These are phyloP conservation scores for Astyanax mexicanus DNA, from an alignment of 2,797 vertebrate species.

Conservation along the genomic window DNA sequence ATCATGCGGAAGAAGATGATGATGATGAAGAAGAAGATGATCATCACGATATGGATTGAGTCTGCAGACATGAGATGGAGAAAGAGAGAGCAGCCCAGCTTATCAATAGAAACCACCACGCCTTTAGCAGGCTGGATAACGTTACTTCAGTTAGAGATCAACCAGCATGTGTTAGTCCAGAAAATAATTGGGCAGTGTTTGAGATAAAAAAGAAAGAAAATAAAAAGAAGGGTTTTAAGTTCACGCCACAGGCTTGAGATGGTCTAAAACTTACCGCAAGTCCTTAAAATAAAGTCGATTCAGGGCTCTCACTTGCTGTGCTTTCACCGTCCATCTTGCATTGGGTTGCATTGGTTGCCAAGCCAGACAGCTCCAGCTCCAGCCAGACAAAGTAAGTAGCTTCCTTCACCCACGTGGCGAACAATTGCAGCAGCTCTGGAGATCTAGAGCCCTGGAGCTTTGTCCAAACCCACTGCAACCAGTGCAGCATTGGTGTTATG, in stretches of 20 bases:
- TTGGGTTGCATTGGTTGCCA: conserved; percentile 49
- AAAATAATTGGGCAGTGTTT: too few relatives aligned
- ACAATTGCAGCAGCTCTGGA: too few relatives aligned
- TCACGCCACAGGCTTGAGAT: neutral
- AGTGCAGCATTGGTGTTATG: neutral
- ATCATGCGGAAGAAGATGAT: too few relatives aligned
- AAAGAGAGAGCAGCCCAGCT: too few relatives aligned
- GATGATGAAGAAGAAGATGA: too few relatives aligned
- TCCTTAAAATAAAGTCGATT: neutral
- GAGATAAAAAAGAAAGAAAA: neutral
- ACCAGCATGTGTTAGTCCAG: too few relatives aligned
- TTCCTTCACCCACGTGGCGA: conserved; percentile 60
- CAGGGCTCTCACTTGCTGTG: neutral
- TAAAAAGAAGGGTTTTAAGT: too few relatives aligned
- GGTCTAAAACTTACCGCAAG: conserved; percentile 44
- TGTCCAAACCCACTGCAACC: neutral
- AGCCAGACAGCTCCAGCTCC: conserved; percentile 49
- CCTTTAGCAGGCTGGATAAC: too few relatives aligned
- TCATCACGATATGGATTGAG: conserved; percentile 41
- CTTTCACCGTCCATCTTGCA: conserved; percentile 56
- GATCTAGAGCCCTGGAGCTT: too few relatives aligned
- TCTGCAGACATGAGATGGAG: conserved; percentile 33
- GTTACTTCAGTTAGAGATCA: conserved; percentile 71
- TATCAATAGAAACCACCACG: conserved; percentile 78
- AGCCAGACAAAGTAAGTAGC: conserved; percentile 55